These are phyloP conservation scores for Rallus limicola DNA, from an alignment of 2,113 vertebrate species.

Conservation along the genomic window DNA sequence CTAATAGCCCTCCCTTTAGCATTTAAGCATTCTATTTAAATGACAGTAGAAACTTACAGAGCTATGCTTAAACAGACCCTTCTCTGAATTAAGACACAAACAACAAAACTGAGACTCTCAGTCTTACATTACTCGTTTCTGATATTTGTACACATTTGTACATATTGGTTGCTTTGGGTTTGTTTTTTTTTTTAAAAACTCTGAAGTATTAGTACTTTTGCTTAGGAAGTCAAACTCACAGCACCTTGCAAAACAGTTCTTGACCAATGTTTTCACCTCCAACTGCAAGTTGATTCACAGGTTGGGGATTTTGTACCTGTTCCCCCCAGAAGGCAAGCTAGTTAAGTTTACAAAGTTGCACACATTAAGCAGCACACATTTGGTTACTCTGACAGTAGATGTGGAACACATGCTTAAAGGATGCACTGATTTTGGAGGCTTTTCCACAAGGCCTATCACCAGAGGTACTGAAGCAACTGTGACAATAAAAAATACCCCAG, in stretches of 20 bases:
- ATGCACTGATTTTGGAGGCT: background rate
- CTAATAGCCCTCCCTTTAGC: background rate
- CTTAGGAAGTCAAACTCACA: background rate
- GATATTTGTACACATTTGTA: background rate
- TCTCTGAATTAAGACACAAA: background rate
- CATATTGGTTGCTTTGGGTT: too few relatives aligned
- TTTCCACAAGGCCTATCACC: background rate
- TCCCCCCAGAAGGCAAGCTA: background rate
- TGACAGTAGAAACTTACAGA: background rate
- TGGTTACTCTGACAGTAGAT: background rate
- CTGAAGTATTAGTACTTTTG: background rate
- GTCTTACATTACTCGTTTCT: background rate
- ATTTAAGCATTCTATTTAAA: background rate
- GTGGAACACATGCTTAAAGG: background rate
- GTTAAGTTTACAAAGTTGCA: background rate
- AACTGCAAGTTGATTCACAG: accelerated
- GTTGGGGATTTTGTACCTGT: background rate
- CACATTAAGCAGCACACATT: background rate
- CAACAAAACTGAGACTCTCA: accelerated
- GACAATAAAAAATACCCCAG: background rate
- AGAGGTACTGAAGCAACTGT: background rate
- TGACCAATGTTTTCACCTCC: background rate
- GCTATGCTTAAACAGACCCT: background rate
- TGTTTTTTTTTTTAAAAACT: background rate
- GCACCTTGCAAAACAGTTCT: background rate